Evolutionary conservation across 2,888 invertebrate genomes (phyloP).

Genomic region (Ophion obscuratus): DNA sequence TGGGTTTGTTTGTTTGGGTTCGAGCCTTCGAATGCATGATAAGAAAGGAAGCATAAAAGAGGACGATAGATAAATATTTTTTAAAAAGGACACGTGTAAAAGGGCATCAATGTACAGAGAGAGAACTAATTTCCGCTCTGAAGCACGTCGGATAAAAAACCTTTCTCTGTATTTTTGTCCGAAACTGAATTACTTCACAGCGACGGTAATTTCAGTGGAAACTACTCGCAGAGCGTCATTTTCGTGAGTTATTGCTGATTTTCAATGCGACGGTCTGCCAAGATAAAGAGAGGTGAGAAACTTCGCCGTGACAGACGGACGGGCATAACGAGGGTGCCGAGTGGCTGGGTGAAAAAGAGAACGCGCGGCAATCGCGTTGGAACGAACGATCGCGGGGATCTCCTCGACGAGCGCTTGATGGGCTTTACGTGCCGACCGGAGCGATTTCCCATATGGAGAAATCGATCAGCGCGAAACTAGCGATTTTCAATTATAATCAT

Average conservation of each 20-base stretch:
- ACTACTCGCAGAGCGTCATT: not conserved
- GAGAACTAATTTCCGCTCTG: too few relatives aligned
- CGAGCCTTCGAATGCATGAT: too few relatives aligned
- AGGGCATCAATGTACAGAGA: too few relatives aligned
- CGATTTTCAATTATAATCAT: conserved; percentile 39
- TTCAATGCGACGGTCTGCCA: not conserved
- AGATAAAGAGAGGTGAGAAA: not conserved
- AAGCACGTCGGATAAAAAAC: too few relatives aligned
- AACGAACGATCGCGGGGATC: not conserved
- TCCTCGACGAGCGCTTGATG: not conserved
- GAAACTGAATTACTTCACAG: too few relatives aligned
- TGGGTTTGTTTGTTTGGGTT: too few relatives aligned
- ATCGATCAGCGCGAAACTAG: conserved; percentile 6
- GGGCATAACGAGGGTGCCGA: not conserved
- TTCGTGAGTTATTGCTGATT: not conserved
- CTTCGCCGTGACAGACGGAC: not conserved
- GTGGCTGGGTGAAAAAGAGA: not conserved
- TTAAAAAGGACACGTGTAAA: too few relatives aligned
- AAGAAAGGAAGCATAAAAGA: too few relatives aligned
- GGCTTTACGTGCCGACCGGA: not conserved
- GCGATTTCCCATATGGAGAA: conserved; percentile 25
- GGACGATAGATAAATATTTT: too few relatives aligned
- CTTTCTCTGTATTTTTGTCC: too few relatives aligned
- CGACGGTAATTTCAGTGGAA: too few relatives aligned
- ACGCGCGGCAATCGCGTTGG: not conserved